phyloP scores from a whole-genome alignment of 1,140 invertebrate genomes.

The Rhopalosiphum maidis region DNA sequence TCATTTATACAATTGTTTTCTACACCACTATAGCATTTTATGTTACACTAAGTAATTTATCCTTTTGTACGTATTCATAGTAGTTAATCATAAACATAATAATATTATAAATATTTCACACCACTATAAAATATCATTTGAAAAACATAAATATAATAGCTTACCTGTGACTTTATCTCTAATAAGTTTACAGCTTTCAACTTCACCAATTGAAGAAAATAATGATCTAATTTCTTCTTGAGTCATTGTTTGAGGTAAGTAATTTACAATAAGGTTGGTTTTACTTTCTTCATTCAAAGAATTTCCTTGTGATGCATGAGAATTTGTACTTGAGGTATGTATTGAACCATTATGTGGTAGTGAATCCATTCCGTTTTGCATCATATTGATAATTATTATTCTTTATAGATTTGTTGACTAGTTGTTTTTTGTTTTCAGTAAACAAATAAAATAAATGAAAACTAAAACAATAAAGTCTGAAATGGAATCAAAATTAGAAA shows the following conservation, averaged over 20 bases:
- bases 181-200: conserved; percentile 98
- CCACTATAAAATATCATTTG: neutral
- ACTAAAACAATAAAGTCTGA: conserved; percentile 41
- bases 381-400: conserved; percentile 66
- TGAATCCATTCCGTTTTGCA: conserved; percentile 84
- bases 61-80: neutral
- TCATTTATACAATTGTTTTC: conserved; percentile 5
- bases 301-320: conserved; percentile 63
- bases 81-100: neutral
- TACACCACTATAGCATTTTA: neutral
- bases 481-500: conserved; percentile 27
- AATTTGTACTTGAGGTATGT: conserved; percentile 63
- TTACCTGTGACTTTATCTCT: conserved; percentile 83
- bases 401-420: conserved; percentile 30
- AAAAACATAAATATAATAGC: neutral
- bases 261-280: conserved; percentile 99
- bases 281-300: conserved; percentile 87
- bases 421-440: conserved; percentile 30
- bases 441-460: conserved; percentile 44
- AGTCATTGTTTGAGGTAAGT: conserved; percentile 99
- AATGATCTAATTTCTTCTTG: conserved; percentile 98
- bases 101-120: neutral
- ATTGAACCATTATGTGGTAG: conserved; percentile 71
- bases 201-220: conserved; percentile 97
- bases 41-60: neutral